Evolutionary conservation across 2,113 vertebrate species (phyloP).

Genomic region (Gallinago undulata): DNA sequence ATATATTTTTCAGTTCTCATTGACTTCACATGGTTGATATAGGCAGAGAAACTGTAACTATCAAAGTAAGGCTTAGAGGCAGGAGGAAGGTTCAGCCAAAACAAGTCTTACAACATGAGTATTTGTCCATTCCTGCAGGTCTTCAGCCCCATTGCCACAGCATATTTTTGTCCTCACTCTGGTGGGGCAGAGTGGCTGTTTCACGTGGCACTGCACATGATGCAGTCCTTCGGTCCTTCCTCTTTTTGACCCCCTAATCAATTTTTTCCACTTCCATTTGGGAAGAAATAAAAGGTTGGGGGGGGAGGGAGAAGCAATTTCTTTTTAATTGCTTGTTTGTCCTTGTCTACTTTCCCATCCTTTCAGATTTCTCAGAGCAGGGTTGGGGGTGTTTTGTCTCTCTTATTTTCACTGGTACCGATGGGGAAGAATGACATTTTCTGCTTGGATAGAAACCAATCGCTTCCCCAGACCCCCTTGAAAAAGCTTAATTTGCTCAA

Average conservation of each 20-base stretch:
- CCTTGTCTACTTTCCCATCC: slow-evolving; percentile 29
- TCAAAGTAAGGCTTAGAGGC: neutral
- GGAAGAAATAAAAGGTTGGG: neutral
- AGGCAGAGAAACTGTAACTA: neutral
- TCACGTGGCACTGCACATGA: neutral
- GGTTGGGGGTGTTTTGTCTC: slow-evolving; percentile 44
- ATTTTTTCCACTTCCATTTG: slow-evolving; percentile 34
- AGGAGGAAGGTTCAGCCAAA: neutral
- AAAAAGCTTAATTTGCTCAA: slow-evolving; percentile 75
- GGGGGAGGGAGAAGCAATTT: neutral
- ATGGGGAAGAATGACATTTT: slow-evolving; percentile 74
- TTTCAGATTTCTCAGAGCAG: slow-evolving; percentile 22
- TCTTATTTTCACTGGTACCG: slow-evolving; percentile 21
- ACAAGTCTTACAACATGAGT: neutral
- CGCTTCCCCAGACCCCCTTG: slow-evolving; percentile 59
- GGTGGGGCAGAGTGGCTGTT: neutral
- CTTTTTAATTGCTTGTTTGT: slow-evolving; percentile 42
- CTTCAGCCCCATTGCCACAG: neutral
- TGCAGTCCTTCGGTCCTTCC: neutral
- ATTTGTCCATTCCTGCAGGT: neutral
- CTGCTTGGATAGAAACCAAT: slow-evolving; percentile 73
- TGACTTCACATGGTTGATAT: neutral
- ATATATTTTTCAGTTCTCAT: neutral
- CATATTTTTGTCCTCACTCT: neutral
- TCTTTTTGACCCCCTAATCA: slow-evolving; percentile 46